Conservation (phyloP, 2,113 vertebrate species). For the Xiphorhynchus elegans region DNA sequence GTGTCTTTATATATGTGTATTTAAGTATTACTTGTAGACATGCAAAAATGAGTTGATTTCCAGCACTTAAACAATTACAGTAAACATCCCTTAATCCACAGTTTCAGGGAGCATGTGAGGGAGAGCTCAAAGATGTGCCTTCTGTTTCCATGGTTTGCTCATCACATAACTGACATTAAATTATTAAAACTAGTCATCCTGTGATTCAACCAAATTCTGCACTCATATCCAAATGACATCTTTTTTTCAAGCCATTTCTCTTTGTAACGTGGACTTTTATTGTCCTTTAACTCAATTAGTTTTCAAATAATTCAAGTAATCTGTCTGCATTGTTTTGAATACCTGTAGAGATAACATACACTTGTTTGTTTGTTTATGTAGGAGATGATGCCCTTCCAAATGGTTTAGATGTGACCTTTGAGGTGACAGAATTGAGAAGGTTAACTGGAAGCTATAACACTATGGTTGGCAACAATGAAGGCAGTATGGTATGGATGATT, state of each 20-base stretch:
- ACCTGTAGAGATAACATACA: neutral
- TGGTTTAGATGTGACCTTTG: conserved; percentile 92
- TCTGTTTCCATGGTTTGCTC: neutral
- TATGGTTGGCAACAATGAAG: conserved; percentile 98
- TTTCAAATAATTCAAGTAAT: neutral
- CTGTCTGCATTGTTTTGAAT: neutral
- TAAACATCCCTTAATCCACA: neutral
- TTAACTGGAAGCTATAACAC: conserved; percentile 97
- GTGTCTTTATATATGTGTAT: neutral
- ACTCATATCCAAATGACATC: neutral
- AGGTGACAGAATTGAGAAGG: conserved; percentile 90
- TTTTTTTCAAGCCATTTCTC: neutral
- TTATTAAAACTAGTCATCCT: neutral
- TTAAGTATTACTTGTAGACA: neutral
- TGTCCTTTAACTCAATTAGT: neutral
- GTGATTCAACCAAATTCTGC: neutral
- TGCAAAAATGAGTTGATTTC: neutral
- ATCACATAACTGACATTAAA: neutral
- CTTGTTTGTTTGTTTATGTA: conserved; percentile 3
- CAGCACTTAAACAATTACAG: neutral
- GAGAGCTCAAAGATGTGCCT: neutral
- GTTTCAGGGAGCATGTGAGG: neutral
- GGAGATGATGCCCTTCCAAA: conserved; percentile 91
- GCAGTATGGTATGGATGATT: conserved; percentile 87
- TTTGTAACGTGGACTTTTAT: neutral